Evolutionary conservation across 2,797 vertebrate genomes (phyloP), one percentile per base, ranked within the genome.

Genomic region (Arremon aurantiirostris): DNA sequence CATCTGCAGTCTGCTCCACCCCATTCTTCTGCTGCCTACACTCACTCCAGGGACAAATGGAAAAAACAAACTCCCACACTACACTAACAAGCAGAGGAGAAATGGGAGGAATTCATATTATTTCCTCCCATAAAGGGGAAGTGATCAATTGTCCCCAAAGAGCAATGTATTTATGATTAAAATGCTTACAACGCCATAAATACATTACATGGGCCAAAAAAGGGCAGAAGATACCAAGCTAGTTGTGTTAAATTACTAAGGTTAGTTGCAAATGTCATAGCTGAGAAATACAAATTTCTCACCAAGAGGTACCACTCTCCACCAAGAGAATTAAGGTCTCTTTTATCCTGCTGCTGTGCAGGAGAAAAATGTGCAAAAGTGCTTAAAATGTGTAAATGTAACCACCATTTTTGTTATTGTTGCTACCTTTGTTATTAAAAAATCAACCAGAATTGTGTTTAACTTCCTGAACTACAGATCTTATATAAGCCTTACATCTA

Each of bases 1-100:
- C 73, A 96, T 96, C 95, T 82, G 94, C 93, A 94, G 50, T 12
- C 52, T 46, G 94, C 92, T 96, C 96, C 95, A 94, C 96, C 96
- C 93, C 94, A 75, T 96, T 86, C 69, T 66, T 76, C 84, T 79
- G 78, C 93, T 96, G 86, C 89, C 86, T 89, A 70, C 90, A 69
- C 76, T 80, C 90, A 59, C 82, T 60, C 90, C 82, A 44, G 85
- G 75, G 80, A 90, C 69, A 91, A 82, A 89, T 76, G 76, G 47
- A 32, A 88, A 80, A 85, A 95, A 88, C 88, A 86, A 93, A 82
- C 86, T 90, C 93, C 92, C 81, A 89, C 92, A n/a, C 66, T 34
- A 49, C 2, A 47, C 52, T 82, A 70, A 88, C 32, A 21, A 0
- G n/a, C n/a, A 64, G 37, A 1, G 1, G 39, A 79, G 57, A 66